Evolutionary conservation across 1,140 invertebrate species (phyloP).

Genomic region (Wiebesia pumilae): DNA sequence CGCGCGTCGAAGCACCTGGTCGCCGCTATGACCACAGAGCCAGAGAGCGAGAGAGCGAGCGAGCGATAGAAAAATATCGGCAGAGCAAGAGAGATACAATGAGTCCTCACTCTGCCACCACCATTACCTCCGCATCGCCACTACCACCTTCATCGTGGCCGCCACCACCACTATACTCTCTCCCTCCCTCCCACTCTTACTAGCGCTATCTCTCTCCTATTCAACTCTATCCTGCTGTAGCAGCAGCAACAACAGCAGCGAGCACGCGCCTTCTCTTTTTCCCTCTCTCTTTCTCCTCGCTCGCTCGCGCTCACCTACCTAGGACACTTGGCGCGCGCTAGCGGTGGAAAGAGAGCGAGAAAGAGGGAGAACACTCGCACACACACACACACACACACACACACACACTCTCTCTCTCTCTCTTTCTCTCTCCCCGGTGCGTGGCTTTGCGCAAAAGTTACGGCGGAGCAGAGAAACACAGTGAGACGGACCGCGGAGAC

Average conservation of each 20-base stretch:
- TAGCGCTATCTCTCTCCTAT: slow-evolving; percentile 2
- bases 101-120: slow-evolving; percentile 29
- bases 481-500: slow-evolving; percentile 68
- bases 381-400: not conserved
- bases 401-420: slow-evolving; percentile 8
- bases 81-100: not conserved
- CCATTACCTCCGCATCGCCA: slow-evolving; percentile 38
- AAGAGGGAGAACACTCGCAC: not conserved
- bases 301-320: slow-evolving; percentile 55
- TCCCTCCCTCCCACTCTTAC: not conserved
- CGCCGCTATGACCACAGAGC: not conserved
- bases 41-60: not conserved
- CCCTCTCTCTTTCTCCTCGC: slow-evolving; percentile 54
- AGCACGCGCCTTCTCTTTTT: slow-evolving; percentile 45
- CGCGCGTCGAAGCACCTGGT: slow-evolving; percentile 4
- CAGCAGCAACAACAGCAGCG: slow-evolving; percentile 15
- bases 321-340: slow-evolving; percentile 53
- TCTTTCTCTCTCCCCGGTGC: slow-evolving; percentile 5
- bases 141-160: slow-evolving; percentile 50
- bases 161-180: slow-evolving; percentile 21
- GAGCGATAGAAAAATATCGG: not conserved
- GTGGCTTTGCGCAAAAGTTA: slow-evolving; percentile 71
- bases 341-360: slow-evolving; percentile 54
- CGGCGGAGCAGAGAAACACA: slow-evolving; percentile 59
- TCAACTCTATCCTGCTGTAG: slow-evolving; percentile 25